Percentiles rank a stretch among this genome's conserved stretches.
Conservation (phyloP, 2,888 invertebrate genomes). For the Serripes groenlandicus region DNA sequence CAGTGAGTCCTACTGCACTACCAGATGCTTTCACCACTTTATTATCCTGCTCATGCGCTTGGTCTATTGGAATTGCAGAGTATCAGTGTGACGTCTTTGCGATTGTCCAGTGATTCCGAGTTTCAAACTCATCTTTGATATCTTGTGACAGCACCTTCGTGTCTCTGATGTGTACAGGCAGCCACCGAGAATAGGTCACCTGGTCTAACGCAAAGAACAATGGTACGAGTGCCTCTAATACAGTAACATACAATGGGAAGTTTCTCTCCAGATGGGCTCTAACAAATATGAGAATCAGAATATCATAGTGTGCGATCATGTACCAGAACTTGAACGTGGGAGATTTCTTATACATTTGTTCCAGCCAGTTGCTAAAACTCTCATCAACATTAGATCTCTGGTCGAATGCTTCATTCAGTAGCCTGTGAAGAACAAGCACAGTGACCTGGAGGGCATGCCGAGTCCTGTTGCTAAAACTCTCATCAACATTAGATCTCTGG, state of each 20-base stretch:
- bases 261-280: constrained; percentile 42
- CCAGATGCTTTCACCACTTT: constrained; percentile 66
- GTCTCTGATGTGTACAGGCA: constrained; percentile 67
- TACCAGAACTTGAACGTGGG: constrained; percentile 17
- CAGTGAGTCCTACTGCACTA: no score
- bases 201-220: constrained; percentile 56
- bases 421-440: constrained; percentile 64
- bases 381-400: not conserved
- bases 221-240: constrained; percentile 26
- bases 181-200: constrained; percentile 69
- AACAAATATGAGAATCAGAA: constrained; percentile 35
- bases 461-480: no score
- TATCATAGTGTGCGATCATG: not conserved
- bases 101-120: constrained; percentile 60
- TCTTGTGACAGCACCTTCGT: constrained; percentile 59
- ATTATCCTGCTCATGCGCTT: constrained; percentile 73
- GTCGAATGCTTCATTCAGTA: constrained; percentile 31
- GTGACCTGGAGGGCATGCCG: no score
- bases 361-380: not conserved
- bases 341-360: not conserved
- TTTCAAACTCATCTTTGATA: constrained; percentile 53
- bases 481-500: no score
- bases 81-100: constrained; percentile 63
- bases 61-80: constrained; percentile 67
- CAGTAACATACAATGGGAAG: constrained; percentile 45